Conservation (phyloP, 2,113 vertebrate genomes). For the Pelodiscus sinensis region DNA sequence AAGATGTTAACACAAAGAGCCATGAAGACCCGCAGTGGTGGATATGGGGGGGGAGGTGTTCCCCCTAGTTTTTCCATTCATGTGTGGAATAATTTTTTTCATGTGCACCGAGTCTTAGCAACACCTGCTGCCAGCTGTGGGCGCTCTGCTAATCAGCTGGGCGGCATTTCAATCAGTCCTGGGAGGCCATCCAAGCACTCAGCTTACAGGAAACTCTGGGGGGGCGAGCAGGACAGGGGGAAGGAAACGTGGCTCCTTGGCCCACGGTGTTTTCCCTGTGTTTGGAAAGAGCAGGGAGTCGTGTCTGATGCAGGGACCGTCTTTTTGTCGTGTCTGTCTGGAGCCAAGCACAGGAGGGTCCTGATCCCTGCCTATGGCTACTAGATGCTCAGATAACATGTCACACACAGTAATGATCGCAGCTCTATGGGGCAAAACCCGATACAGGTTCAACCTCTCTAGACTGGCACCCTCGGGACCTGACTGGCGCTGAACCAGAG, state of each 20-base stretch:
- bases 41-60: accelerated
- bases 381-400: not conserved
- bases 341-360: not conserved
- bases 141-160: no score
- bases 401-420: not conserved
- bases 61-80: no score
- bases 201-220: no score
- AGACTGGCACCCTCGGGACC: no score
- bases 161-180: no score
- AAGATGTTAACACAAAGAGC: not conserved
- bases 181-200: no score
- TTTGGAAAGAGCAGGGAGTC: not conserved
- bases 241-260: accelerated
- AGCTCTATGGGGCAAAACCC: not conserved
- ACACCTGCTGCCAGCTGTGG: no score
- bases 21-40: not conserved
- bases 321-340: not conserved
- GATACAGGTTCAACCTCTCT: no score
- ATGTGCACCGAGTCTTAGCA: no score
- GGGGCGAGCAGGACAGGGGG: accelerated
- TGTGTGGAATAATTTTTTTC: no score
- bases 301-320: not conserved
- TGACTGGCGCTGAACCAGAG: no score
- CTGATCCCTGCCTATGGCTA: not conserved
- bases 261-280: not conserved